Percentiles rank a stretch among this genome's conserved stretches.
These are phyloP conservation scores for Ypsolopha scabrella DNA, from an alignment of 2,888 invertebrate species.

Conservation along the genomic window DNA sequence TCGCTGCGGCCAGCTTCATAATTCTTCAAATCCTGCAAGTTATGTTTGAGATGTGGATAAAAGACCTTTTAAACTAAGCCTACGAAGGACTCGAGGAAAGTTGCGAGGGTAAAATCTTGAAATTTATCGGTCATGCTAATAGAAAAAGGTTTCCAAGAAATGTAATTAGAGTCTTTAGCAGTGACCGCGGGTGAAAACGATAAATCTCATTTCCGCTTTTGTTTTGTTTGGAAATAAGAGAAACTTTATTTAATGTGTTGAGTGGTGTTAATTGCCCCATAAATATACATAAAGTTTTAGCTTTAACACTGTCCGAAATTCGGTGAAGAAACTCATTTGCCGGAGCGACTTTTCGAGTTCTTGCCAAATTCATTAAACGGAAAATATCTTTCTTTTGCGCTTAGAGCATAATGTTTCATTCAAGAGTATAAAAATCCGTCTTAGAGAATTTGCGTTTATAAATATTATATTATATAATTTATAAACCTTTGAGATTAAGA, in stretches of 20 bases:
- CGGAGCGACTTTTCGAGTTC: slow-evolving; percentile 12
- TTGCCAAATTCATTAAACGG: slow-evolving; percentile 13
- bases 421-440: no score
- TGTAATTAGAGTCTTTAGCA: slow-evolving; percentile 1
- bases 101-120: no score
- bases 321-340: slow-evolving; percentile 16
- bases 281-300: slow-evolving; percentile 18
- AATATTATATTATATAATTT: no score
- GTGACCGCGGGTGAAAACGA: background rate
- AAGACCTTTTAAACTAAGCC: slow-evolving; percentile 9
- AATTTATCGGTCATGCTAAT: no score
- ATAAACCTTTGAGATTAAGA: no score
- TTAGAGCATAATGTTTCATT: no score
- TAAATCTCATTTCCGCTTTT: slow-evolving; percentile 9
- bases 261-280: slow-evolving; percentile 22
- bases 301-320: slow-evolving; percentile 15
- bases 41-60: slow-evolving; percentile 29
- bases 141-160: background rate
- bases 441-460: no score
- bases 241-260: slow-evolving; percentile 16
- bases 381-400: slow-evolving; percentile 2
- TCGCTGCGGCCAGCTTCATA: slow-evolving; percentile 31
- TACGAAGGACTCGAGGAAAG: no score
- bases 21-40: slow-evolving; percentile 34
- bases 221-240: slow-evolving; percentile 7